phyloP scores from a whole-genome alignment of 1,140 invertebrate species.

The Druon quercuslanigerum region DNA sequence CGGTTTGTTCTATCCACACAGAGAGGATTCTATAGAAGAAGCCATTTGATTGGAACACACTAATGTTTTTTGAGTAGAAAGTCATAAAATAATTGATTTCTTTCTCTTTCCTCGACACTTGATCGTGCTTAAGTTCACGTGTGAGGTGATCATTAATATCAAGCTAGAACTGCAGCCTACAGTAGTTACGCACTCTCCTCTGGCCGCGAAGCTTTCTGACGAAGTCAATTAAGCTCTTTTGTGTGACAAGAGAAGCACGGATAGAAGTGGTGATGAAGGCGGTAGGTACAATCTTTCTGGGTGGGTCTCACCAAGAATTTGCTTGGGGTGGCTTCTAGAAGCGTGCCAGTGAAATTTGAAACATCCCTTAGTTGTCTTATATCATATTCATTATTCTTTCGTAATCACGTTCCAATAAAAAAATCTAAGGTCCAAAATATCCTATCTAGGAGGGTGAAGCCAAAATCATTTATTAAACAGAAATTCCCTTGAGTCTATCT shows the following conservation, averaged over 20 bases:
- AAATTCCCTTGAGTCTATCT: conserved; percentile 40
- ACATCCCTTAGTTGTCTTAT: background rate
- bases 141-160: conserved; percentile 27
- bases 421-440: background rate
- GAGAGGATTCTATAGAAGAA: too few relatives aligned
- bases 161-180: background rate
- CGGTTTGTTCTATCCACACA: too few relatives aligned
- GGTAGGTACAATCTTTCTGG: conserved; percentile 31
- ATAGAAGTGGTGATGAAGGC: conserved; percentile 46
- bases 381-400: background rate
- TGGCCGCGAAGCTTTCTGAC: conserved; percentile 55
- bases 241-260: conserved; percentile 46
- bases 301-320: conserved; percentile 18
- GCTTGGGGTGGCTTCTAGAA: background rate
- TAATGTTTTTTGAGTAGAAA: background rate
- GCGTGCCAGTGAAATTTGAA: conserved; percentile 27
- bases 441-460: background rate
- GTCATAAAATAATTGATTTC: background rate
- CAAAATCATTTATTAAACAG: conserved; percentile 14
- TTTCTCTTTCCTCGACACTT: conserved; percentile 4
- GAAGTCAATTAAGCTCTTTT: conserved; percentile 67
- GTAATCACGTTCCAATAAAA: background rate
- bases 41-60: too few relatives aligned
- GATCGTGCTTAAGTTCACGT: conserved; percentile 24
- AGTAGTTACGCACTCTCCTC: conserved; percentile 48